Base-by-base conservation (phyloP, 2,797 vertebrate species). In the Epinephelus malabaricus region DNA sequence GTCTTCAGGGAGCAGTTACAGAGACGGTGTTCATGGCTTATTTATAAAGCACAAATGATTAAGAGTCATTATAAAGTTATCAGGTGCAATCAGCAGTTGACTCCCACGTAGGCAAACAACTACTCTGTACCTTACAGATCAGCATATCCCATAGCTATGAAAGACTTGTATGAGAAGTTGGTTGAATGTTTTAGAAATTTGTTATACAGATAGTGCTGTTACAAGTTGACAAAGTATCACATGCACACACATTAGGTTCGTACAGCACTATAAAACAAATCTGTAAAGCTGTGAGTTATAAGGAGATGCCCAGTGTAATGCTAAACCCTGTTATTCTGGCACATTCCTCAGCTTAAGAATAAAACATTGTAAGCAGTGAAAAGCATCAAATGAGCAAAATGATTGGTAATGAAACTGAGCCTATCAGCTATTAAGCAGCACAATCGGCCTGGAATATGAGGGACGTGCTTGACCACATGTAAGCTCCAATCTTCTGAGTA, bases 401-500 rank as follows among this genome's bases (percentile, higher is more conserved):
- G 74, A 76, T 43, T 71, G 14, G 27, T 34, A 25, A 73, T 78
- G 19, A 58, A 69, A 67, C 46, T 5, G 50, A 25, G 13, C 21
- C 38, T 49, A 67, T 83, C 50, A 54, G 49, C 54, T 49, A 18
- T 71, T 46, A 34, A 62, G 21, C 70, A 62, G 63, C 40, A 76
- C 49, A 58, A 9, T 67, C 27, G 40, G 5, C 19, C 21, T 70
- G 64, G n/a, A 68, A 65, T 75, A 68, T 74, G 27, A 76, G 23
- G 71, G 47, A 58, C 23, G 15, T 55, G 19, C 70, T 67, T 78
- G 76, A 60, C 67, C 72, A 75, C 30, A 23, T 50, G 19, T 27
- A 65, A 56, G 40, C 43, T 68, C 12, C 46, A 54, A 78, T 69
- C 66, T 81, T 54, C 58, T 70, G 70, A 70, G 69, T 70, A 38